Conservation (phyloP, 2,113 vertebrate species). For the Limanda limanda region DNA sequence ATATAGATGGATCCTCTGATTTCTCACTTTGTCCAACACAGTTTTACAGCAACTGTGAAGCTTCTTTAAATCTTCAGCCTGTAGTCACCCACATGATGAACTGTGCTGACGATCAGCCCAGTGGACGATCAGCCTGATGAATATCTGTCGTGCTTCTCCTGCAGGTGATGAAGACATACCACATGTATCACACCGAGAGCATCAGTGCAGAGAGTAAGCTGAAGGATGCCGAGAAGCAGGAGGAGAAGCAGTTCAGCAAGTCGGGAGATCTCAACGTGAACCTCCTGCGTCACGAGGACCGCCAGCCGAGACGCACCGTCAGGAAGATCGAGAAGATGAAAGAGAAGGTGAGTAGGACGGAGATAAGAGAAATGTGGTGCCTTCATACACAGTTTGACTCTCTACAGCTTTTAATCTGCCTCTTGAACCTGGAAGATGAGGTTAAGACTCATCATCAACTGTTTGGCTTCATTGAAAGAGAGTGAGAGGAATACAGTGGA, state of each 20-base stretch:
- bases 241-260: slow-evolving; percentile 98
- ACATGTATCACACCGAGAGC: slow-evolving; percentile 99
- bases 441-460: no score
- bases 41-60: neutral
- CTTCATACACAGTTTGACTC: neutral
- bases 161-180: slow-evolving; percentile 99
- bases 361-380: neutral
- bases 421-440: no score
- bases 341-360: slow-evolving; percentile 76
- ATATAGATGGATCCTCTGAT: no score
- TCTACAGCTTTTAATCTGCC: no score
- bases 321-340: slow-evolving; percentile 93
- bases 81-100: no score
- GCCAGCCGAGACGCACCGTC: slow-evolving; percentile 91
- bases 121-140: neutral
- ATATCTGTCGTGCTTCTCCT: neutral
- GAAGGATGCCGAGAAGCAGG: slow-evolving; percentile 98
- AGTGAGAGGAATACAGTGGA: neutral
- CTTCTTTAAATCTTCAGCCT: neutral
- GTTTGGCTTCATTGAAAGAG: neutral
- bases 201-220: slow-evolving; percentile 97
- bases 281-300: slow-evolving; percentile 93
- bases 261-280: slow-evolving; percentile 94
- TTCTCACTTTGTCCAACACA: neutral
- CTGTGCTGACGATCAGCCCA: no score